Conservation (phyloP, 2,113 vertebrate species). For the Aphyosemion australe region DNA sequence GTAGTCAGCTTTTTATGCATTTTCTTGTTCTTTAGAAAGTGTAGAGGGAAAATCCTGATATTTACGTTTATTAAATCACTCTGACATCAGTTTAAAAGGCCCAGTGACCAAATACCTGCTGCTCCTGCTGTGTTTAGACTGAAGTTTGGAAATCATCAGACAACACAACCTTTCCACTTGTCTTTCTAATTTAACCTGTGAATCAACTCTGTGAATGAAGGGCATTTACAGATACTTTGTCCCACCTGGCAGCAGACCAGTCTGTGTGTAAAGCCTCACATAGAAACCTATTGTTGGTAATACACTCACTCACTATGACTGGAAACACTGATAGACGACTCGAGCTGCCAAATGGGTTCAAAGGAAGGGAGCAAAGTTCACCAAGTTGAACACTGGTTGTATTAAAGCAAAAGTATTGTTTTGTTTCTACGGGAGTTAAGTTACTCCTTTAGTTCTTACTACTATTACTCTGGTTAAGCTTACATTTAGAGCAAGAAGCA, state of each 20-base stretch:
- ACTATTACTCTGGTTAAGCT: not conserved
- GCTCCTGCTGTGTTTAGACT: slow-evolving; percentile 27
- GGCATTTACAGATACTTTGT: slow-evolving; percentile 51
- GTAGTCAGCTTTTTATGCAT: not conserved
- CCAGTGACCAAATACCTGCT: not conserved
- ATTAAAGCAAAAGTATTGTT: slow-evolving; percentile 13
- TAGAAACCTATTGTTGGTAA: slow-evolving; percentile 44
- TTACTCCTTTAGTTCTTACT: slow-evolving; percentile 1
- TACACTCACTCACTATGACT: slow-evolving; percentile 31
- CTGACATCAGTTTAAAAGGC: not conserved
- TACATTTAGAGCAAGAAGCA: not conserved
- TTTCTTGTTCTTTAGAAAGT: not conserved
- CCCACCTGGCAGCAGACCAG: slow-evolving; percentile 51
- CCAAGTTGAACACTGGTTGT: slow-evolving; percentile 9
- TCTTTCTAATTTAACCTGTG: slow-evolving; percentile 52
- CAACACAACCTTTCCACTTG: slow-evolving; percentile 39
- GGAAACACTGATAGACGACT: slow-evolving; percentile 30
- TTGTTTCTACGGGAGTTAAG: not conserved
- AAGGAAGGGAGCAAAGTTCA: slow-evolving; percentile 40
- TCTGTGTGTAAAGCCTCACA: slow-evolving; percentile 36
- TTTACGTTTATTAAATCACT: not conserved
- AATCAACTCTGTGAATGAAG: slow-evolving; percentile 46
- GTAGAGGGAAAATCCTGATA: too few relatives aligned
- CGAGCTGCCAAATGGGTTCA: slow-evolving; percentile 42
- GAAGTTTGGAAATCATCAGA: slow-evolving; percentile 52